These are phyloP conservation scores for Drosophila pseudoananassae DNA, from an alignment of 1,140 invertebrate genomes.

Conservation along the genomic window DNA sequence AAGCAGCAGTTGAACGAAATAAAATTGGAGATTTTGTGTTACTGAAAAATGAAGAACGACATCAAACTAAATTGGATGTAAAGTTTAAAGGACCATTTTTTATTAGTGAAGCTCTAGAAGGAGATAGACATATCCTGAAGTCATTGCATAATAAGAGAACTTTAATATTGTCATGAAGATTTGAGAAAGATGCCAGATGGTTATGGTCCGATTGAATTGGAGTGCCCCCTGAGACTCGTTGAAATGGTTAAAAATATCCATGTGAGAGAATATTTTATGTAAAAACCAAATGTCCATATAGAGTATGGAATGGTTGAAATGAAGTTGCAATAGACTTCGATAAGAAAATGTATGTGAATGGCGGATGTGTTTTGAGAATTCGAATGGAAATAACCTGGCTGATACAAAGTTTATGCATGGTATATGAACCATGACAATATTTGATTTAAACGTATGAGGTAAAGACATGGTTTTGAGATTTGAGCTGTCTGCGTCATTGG, in stretches of 20 bases:
- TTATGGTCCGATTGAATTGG: neutral
- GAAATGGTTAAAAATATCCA: neutral
- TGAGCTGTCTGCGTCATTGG: constrained; percentile 11
- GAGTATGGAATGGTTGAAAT: too few relatives aligned
- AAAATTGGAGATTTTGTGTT: neutral
- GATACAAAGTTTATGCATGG: neutral
- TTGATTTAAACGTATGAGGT: neutral
- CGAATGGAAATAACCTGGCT: neutral
- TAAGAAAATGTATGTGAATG: too few relatives aligned
- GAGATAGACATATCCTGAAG: constrained; percentile 4
- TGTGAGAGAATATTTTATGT: too few relatives aligned
- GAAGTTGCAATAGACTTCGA: too few relatives aligned
- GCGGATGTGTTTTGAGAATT: too few relatives aligned
- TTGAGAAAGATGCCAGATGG: constrained; percentile 10
- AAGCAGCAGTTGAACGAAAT: too few relatives aligned
- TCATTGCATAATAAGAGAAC: constrained; percentile 14
- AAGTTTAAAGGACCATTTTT: constrained; percentile 12
- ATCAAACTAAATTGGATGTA: constrained; percentile 15
- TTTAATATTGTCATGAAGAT: constrained; percentile 11
- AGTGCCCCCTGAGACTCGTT: constrained; percentile 8
- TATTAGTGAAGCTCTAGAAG: neutral
- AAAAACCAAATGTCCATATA: too few relatives aligned
- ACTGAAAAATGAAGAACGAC: constrained; percentile 14
- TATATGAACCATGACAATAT: too few relatives aligned
- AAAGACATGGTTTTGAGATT: neutral